A percentile compares a stretch with the other conserved stretches of the same genome.
phyloP scores from a whole-genome alignment of 2,797 vertebrate genomes.

The Oreochromis mossambicus region DNA sequence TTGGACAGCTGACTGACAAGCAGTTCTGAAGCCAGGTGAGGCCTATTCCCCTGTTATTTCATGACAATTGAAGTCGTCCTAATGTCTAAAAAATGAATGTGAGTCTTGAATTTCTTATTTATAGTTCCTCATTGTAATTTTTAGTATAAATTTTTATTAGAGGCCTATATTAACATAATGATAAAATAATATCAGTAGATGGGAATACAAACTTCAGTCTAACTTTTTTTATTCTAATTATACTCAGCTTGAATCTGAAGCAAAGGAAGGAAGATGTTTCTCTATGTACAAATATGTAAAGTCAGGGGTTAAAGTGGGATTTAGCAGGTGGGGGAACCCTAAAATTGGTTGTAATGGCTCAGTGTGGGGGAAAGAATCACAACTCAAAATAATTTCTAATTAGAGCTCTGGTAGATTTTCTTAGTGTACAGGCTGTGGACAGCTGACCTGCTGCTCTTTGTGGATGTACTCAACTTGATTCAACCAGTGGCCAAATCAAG shows the following conservation, averaged over 20 bases:
- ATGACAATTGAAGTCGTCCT: neutral
- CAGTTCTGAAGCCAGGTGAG: neutral
- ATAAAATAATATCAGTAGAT: neutral
- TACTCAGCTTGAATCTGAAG: neutral
- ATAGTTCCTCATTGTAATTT: neutral
- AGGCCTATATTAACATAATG: neutral
- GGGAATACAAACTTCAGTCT: neutral
- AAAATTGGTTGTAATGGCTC: too few relatives aligned
- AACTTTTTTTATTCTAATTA: neutral
- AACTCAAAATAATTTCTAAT: too few relatives aligned
- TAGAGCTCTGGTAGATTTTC: too few relatives aligned
- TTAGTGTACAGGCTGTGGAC: too few relatives aligned
- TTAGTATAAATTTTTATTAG: neutral
- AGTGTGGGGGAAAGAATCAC: too few relatives aligned
- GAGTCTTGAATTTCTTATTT: neutral
- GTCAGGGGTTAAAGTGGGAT: too few relatives aligned
- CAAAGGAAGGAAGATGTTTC: neutral
- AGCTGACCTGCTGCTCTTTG: too few relatives aligned
- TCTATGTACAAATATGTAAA: neutral
- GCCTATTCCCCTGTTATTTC: neutral
- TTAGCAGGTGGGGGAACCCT: too few relatives aligned
- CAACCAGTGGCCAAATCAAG: neutral
- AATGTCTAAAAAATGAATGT: neutral
- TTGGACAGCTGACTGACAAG: neutral
- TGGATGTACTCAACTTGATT: too few relatives aligned